These are phyloP conservation scores for Zaprionus lachaisei DNA, from an alignment of 1,140 invertebrate genomes.

Conservation along the genomic window DNA sequence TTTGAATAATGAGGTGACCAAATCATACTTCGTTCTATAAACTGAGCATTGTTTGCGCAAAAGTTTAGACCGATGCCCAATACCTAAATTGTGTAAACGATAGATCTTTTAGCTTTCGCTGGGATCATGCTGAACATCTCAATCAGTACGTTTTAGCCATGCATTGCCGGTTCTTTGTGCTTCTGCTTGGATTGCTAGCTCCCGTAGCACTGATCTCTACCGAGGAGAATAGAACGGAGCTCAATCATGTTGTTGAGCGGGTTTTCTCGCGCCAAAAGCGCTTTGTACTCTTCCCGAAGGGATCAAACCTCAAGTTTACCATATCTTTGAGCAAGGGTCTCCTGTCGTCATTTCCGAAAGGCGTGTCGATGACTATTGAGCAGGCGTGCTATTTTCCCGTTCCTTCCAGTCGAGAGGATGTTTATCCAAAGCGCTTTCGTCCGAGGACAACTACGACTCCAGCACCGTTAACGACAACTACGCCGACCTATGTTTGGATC, in stretches of 20 bases:
- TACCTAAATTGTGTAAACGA: not conserved
- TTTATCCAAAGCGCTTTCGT: conserved; percentile 72
- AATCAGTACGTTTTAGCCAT: conserved; percentile 62
- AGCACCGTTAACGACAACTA: conserved; percentile 51
- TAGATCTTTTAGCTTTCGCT: not conserved
- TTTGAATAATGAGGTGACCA: not conserved
- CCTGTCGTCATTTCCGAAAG: conserved; percentile 56
- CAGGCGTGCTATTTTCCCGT: conserved; percentile 74
- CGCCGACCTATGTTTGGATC: conserved; percentile 71
- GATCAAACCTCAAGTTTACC: conserved; percentile 71
- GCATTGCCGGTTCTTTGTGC: conserved; percentile 43
- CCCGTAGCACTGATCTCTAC: conserved; percentile 1
- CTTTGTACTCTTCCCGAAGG: conserved; percentile 70
- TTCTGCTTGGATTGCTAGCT: conserved; percentile 26
- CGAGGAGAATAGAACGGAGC: conserved; percentile 35
- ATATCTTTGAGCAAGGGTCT: conserved; percentile 62
- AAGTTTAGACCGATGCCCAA: not conserved
- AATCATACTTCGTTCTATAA: not conserved
- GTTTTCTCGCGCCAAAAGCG: conserved; percentile 74
- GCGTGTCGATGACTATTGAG: conserved; percentile 66
- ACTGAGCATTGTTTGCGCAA: not conserved
- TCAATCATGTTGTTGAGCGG: conserved; percentile 63
- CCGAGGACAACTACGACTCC: conserved; percentile 63
- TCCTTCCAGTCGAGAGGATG: conserved; percentile 63
- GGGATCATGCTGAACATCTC: conserved; percentile 31